A percentile compares a stretch with the other conserved stretches of the same genome.
phyloP scores from a whole-genome alignment of 2,888 invertebrate species.

The Gymnoscelis rufifasciata region DNA sequence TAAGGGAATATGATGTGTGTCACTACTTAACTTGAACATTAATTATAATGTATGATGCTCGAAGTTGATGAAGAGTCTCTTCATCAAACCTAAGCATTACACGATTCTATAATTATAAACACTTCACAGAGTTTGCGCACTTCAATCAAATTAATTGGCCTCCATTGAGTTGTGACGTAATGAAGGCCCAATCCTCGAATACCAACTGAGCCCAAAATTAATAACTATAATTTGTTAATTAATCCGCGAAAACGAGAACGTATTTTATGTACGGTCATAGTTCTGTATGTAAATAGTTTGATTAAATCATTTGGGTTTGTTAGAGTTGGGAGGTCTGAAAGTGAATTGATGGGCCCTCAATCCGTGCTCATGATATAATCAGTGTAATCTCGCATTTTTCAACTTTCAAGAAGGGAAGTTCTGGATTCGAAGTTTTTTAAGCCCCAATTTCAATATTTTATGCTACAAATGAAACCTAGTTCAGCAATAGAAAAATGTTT shows the following conservation, averaged over 20 bases:
- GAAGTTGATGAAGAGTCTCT: slow-evolving; percentile 1
- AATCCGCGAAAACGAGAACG: slow-evolving; percentile 6
- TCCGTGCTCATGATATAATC: no score
- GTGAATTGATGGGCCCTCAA: no score
- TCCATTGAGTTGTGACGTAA: slow-evolving; percentile 46
- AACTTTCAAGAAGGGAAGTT: no score
- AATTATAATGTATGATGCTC: no score
- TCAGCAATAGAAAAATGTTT: no score
- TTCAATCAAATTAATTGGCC: slow-evolving; percentile 56
- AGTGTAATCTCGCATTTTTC: no score
- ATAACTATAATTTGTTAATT: slow-evolving; percentile 24
- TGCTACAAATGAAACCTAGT: no score
- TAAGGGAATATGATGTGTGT: no score
- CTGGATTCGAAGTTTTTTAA: no score
- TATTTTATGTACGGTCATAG: neutral
- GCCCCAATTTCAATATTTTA: no score
- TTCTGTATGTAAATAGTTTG: neutral
- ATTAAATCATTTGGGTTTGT: no score
- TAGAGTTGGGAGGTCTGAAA: no score
- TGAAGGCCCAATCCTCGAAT: slow-evolving; percentile 34
- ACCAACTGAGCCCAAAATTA: slow-evolving; percentile 44
- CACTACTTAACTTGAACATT: neutral
- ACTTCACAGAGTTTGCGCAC: slow-evolving; percentile 38
- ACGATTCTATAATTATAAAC: slow-evolving; percentile 26
- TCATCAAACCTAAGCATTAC: slow-evolving; percentile 22